Base-by-base conservation (phyloP, 1,140 invertebrate species). In the Stegodyphus dumicola region DNA sequence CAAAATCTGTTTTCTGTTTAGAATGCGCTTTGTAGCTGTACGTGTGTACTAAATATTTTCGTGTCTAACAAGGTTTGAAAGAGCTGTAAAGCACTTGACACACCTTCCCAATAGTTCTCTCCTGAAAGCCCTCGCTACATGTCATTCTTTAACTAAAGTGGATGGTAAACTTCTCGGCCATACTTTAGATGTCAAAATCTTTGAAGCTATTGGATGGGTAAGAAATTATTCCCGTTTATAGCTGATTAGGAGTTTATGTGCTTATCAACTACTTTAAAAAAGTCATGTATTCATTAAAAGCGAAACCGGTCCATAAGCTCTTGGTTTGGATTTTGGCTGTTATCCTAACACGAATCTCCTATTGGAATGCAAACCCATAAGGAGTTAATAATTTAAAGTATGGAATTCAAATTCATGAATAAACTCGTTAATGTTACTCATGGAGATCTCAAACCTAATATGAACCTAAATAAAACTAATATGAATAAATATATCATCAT, bases 161-260 rank as follows among this genome's bases (percentile, higher is more conserved):
- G 93, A 95, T 88, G 94, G 93, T 10, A 92, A 94, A 75, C 88
- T 95, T 0, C 94, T 93, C 56, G 96, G 96, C 0, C 95, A 97
- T 90, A 95, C 95, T 3, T 89, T 96, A 4, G 96, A 97, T 89
- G 90, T 96, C 51, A 96, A 95, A 90, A 96, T 97, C 94, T 96
- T 96, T 90, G 94, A 96, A 89, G 95, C 94, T 67, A 95, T 86
- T 15, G 86, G 84, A 74, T 88, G 88, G 88, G 79, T 78, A 71
- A 81, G 17, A 15, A 13, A 17, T 1, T 67, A 5, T 67, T n/a
- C 13, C 7, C n/a, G 1, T 67, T 67, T 67, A 2, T 67, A 15
- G 11, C 6, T 17, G 15, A 9, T 17, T 67, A 7, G n/a, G 11
- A 67, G 2, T 67, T 1, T 18, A 2, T 60, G 56, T 10, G 1